Evolutionary conservation across 2,888 invertebrate genomes (phyloP), one percentile per base, ranked within the genome.

Genomic region (Caenorhabditis virilis): DNA sequence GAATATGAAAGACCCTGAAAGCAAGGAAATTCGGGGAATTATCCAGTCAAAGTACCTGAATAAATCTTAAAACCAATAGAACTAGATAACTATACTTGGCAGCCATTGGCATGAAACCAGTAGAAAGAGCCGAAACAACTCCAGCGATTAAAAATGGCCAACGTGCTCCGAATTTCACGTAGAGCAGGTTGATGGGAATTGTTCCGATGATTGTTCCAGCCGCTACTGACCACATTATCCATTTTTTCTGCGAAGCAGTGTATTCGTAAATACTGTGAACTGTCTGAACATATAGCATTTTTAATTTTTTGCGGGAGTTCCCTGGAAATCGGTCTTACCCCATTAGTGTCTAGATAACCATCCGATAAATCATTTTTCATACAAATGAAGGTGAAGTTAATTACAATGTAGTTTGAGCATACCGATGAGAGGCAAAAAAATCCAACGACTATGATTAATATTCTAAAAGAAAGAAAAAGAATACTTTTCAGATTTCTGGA

Each of bases 311-410:
- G n/a, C n/a, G n/a, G n/a, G n/a, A n/a, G n/a, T n/a, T n/a, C n/a
- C n/a, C n/a, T n/a, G 54, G 70, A 62, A 33, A 2, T 20, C n/a
- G n/a, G 23, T 41, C 59, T 39, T 11, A 69, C 72, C 42, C 69
- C 72, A 61, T 72, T 72, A 35, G 27, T 35, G 4, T 16, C 39
- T 11, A 60, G 54, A n/a, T 54, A 49, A 18, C 63, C 72, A n/a
- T n/a, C n/a, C n/a, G 63, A 53, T n/a, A 63, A 56, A 54, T 72
- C 72, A 45, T 69, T 59, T 59, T 69, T 66, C 74, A 75, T 75
- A 49, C 76, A 76, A 55, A 76, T 76, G 30, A 76, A 73, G 13
- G 76, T 73, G 52, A 76, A 72, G 38, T 76, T 76, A 43, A 76
- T 73, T 35, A 72, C 75, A 26, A 75, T 72, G 46, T 74, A 72